Evolutionary conservation across 2,113 vertebrate genomes (phyloP).

Genomic region (Lepidothrix coronata): DNA sequence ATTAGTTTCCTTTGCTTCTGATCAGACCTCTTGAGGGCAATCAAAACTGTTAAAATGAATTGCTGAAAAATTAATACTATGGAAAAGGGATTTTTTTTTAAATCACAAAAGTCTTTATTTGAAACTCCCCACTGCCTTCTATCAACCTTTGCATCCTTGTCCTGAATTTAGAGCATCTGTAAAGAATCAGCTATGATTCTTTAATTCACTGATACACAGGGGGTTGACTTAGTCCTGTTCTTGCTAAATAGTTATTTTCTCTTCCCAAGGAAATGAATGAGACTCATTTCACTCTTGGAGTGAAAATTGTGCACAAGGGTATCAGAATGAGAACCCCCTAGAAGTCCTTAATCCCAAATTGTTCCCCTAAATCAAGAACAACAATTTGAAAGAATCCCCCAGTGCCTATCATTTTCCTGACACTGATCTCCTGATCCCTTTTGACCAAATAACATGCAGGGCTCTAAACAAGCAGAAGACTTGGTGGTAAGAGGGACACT

Average conservation of each 20-base stretch:
- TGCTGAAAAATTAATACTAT: conserved; percentile 19
- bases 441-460: neutral
- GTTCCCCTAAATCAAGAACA: neutral
- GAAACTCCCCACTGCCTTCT: conserved; percentile 22
- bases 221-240: neutral
- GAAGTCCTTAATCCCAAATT: neutral
- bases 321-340: neutral
- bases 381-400: neutral
- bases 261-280: neutral
- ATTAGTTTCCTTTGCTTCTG: conserved; percentile 8
- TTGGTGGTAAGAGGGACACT: neutral
- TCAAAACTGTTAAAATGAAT: conserved; percentile 12
- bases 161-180: conserved; percentile 7
- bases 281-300: neutral
- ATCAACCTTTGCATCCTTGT: neutral
- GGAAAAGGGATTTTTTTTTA: neutral
- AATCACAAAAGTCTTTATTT: neutral
- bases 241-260: conserved; percentile 12
- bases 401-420: neutral
- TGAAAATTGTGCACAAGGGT: neutral
- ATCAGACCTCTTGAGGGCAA: neutral
- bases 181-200: neutral
- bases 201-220: conserved; percentile 7
- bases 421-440: neutral
- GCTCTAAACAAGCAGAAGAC: neutral